Conservation (phyloP, 2,888 invertebrate genomes). For the Dicranocentrus wangi region DNA sequence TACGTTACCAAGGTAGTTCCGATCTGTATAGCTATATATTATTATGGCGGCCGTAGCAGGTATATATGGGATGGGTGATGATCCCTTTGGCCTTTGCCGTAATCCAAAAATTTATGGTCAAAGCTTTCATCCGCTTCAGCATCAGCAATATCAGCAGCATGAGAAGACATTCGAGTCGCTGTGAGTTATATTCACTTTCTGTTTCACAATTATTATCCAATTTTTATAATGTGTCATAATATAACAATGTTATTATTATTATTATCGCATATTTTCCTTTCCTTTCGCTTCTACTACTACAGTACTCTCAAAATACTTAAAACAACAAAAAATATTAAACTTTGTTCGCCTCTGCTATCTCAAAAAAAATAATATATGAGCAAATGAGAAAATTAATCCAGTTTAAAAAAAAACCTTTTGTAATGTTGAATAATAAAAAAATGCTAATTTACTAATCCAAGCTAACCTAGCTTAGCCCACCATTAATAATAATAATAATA, state of each 20-base stretch:
- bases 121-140: constrained; percentile 69
- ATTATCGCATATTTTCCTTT: background rate
- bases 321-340: background rate
- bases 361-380: too few species aligned
- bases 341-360: too few species aligned
- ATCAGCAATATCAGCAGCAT: constrained; percentile 68
- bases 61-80: constrained; percentile 73
- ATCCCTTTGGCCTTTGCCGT: constrained; percentile 72
- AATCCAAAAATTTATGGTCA: constrained; percentile 72
- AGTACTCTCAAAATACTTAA: background rate
- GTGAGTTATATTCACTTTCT: constrained; percentile 66
- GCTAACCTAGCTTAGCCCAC: too few species aligned
- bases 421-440: too few species aligned
- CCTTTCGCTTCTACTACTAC: background rate
- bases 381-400: too few species aligned
- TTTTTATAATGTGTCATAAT: background rate
- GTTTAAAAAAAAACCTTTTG: too few species aligned
- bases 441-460: too few species aligned
- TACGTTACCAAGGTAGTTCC: too few species aligned
- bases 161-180: constrained; percentile 69
- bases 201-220: background rate
- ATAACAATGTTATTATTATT: background rate
- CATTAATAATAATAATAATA: too few species aligned
- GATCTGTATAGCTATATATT: too few species aligned
- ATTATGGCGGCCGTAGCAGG: constrained; percentile 73